A percentile compares a stretch with the other conserved stretches of the same genome.
These are phyloP conservation scores for Heterotilapia buettikoferi DNA, from an alignment of 2,113 vertebrate genomes.

Conservation along the genomic window DNA sequence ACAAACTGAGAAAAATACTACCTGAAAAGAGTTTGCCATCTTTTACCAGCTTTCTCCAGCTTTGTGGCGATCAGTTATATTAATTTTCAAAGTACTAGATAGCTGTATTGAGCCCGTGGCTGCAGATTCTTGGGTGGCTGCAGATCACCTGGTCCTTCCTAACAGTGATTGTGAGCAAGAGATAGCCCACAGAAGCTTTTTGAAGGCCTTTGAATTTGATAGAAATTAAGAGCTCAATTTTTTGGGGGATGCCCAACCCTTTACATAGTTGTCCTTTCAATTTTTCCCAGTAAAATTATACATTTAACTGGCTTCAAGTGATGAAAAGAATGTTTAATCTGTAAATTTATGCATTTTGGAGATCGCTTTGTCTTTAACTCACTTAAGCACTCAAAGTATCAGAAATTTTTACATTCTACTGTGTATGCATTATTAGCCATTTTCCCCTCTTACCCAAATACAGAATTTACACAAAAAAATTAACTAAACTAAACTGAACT, in stretches of 20 bases:
- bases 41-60: neutral
- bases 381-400: neutral
- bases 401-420: fast-evolving
- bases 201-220: neutral
- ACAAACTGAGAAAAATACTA: neutral
- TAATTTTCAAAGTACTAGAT: neutral
- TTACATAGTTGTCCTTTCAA: neutral
- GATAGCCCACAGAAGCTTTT: neutral
- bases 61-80: neutral
- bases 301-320: neutral
- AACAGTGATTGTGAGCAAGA: neutral
- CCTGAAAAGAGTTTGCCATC: neutral
- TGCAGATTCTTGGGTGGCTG: neutral
- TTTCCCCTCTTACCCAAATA: neutral
- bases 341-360: neutral
- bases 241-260: neutral
- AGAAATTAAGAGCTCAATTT: neutral
- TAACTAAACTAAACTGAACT: neutral
- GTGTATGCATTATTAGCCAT: neutral
- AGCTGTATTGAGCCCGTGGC: neutral
- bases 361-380: neutral
- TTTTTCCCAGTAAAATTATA: neutral
- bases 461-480: neutral
- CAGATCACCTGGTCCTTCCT: neutral
- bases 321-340: neutral